Evolutionary conservation across 2,888 invertebrate species (phyloP).

Genomic region (Patella caerulea): DNA sequence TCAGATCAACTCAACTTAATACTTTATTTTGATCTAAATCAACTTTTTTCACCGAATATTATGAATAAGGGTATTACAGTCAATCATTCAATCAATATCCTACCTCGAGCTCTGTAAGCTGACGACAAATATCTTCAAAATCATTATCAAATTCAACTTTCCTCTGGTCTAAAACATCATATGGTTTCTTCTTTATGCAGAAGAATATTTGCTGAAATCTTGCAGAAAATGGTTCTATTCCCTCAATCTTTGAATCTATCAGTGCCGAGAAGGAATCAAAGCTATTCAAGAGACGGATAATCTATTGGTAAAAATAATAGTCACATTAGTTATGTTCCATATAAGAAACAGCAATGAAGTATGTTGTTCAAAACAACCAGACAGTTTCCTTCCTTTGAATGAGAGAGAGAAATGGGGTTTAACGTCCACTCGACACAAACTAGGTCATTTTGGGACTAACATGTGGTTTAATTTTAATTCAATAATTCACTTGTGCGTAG

Average conservation of each 20-base stretch:
- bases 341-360: no score
- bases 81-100: background rate
- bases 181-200: constrained; percentile 80
- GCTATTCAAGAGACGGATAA: constrained; percentile 21
- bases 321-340: no score
- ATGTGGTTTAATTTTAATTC: no score
- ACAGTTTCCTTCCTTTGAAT: no score
- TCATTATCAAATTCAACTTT: constrained; percentile 83
- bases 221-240: constrained; percentile 79
- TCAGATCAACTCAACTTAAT: no score
- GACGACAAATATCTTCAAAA: constrained; percentile 81
- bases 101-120: constrained; percentile 80
- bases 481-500: no score
- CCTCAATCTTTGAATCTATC: constrained; percentile 40
- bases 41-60: background rate
- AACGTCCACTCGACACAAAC: no score
- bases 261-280: constrained; percentile 23
- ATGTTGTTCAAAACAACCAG: no score
- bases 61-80: background rate
- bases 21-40: background rate
- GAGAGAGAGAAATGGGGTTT: no score
- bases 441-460: no score
- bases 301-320: constrained; percentile 2
- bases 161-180: constrained; percentile 86
- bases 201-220: constrained; percentile 80